A percentile compares a stretch with the other conserved stretches of the same genome.
These are phyloP conservation scores for Panthera tigris DNA, from an alignment of 2,113 vertebrate genomes.

Conservation along the genomic window DNA sequence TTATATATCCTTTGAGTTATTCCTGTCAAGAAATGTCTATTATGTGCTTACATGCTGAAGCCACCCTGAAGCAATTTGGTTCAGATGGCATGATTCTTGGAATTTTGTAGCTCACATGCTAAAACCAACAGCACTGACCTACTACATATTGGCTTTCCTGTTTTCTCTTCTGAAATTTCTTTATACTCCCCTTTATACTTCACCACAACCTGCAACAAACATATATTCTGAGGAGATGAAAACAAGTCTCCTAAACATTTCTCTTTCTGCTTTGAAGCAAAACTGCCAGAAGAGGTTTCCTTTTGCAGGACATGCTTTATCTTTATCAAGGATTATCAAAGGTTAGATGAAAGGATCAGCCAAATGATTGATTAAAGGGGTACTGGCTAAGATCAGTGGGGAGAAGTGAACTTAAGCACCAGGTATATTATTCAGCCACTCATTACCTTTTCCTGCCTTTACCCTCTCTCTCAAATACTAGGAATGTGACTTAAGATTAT, in stretches of 20 bases:
- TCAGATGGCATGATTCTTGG: constrained; percentile 7
- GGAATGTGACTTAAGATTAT: neutral
- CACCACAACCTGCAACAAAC: neutral
- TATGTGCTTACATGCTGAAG: constrained; percentile 42
- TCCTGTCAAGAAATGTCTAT: constrained; percentile 44
- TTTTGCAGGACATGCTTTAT: constrained; percentile 39
- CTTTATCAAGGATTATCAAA: constrained; percentile 31
- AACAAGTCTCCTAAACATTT: constrained; percentile 36
- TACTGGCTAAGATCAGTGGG: neutral
- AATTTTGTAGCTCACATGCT: neutral
- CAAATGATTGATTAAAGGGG: neutral
- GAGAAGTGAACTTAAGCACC: neutral
- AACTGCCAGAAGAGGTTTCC: constrained; percentile 4
- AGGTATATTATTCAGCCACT: neutral
- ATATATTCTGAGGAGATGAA: neutral
- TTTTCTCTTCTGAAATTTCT: constrained; percentile 53
- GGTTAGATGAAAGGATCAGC: neutral
- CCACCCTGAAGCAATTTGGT: constrained; percentile 38
- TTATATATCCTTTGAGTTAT: constrained; percentile 57
- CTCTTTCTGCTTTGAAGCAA: constrained; percentile 44
- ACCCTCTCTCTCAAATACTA: neutral
- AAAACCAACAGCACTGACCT: constrained; percentile 9
- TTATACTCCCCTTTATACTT: neutral
- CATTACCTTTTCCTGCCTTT: constrained; percentile 30
- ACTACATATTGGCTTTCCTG: neutral